Percentiles rank a stretch among this genome's conserved stretches.
Evolutionary conservation across 2,797 vertebrate genomes (phyloP).

Genomic region (Oreonectes daqikongensis): DNA sequence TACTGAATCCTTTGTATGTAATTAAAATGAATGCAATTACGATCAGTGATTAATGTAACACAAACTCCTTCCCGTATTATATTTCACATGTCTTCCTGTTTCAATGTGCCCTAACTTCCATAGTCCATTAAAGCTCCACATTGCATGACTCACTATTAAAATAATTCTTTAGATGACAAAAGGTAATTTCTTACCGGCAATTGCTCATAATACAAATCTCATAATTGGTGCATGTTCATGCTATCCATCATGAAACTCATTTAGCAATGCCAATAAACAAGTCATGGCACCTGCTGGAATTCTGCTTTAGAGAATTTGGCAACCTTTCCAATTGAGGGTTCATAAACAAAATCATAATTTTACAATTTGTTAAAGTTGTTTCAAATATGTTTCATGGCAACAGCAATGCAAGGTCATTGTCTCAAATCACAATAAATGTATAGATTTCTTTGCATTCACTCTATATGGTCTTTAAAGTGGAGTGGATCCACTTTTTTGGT

Average conservation of each 20-base stretch:
- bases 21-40: constrained; percentile 28
- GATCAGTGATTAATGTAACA: constrained; percentile 22
- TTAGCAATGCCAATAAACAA: constrained; percentile 14
- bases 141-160: constrained; percentile 30
- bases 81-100: constrained; percentile 28
- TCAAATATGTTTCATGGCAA: too few species aligned
- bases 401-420: too few species aligned
- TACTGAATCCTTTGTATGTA: background rate
- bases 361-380: too few species aligned
- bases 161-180: constrained; percentile 25
- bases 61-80: constrained; percentile 7
- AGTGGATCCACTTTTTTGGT: too few species aligned
- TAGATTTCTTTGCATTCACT: too few species aligned
- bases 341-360: too few species aligned
- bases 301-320: background rate
- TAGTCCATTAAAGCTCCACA: constrained; percentile 34
- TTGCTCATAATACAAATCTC: constrained; percentile 54
- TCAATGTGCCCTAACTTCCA: background rate
- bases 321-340: too few species aligned
- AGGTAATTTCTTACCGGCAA: constrained; percentile 37
- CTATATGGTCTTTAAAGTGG: too few species aligned
- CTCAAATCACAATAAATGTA: too few species aligned
- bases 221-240: constrained; percentile 34
- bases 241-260: constrained; percentile 42
- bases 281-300: constrained; percentile 40